These are phyloP conservation scores for Geotrypetes seraphini DNA, from an alignment of 2,797 vertebrate species.

Conservation along the genomic window DNA sequence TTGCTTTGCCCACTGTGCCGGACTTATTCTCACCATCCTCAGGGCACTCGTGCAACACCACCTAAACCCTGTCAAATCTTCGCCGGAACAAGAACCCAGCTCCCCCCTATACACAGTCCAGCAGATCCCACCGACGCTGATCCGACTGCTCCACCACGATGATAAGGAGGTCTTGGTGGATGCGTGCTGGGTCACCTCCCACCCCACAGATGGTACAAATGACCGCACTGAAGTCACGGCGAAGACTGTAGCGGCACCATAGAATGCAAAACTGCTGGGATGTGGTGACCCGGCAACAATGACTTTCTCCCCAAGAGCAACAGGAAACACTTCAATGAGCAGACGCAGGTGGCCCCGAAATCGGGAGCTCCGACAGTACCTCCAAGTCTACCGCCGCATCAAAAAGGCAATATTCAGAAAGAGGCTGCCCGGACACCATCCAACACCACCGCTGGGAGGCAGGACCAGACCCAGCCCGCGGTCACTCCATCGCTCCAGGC, in stretches of 20 bases:
- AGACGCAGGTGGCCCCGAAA: conserved; percentile 85
- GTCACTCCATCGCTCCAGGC: too few relatives aligned
- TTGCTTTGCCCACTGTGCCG: conserved; percentile 76
- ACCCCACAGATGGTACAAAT: conserved; percentile 90
- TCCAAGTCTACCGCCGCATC: conserved; percentile 69
- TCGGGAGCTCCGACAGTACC: conserved; percentile 70
- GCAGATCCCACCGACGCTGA: conserved; percentile 76
- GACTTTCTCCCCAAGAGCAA: conserved; percentile 82
- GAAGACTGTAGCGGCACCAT: conserved; percentile 68
- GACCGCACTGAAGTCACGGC: conserved; percentile 91
- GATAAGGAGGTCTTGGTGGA: conserved; percentile 87
- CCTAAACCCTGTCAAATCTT: conserved; percentile 93
- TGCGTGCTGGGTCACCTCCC: conserved; percentile 90
- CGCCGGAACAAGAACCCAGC: conserved; percentile 96
- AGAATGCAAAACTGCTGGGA: conserved; percentile 76
- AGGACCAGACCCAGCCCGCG: conserved; percentile 87
- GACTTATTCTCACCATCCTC: conserved; percentile 69
- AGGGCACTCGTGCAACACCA: conserved; percentile 84
- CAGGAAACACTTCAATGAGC: conserved; percentile 95
- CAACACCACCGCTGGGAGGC: conserved; percentile 89
- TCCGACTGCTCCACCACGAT: conserved; percentile 70
- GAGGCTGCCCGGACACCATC: conserved; percentile 94
- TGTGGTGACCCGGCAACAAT: conserved; percentile 73
- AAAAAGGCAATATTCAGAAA: conserved; percentile 87
- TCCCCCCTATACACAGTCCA: conserved; percentile 75